Evolutionary conservation across 2,888 invertebrate species (phyloP).

Genomic region (Drosophila heteroneura): DNA sequence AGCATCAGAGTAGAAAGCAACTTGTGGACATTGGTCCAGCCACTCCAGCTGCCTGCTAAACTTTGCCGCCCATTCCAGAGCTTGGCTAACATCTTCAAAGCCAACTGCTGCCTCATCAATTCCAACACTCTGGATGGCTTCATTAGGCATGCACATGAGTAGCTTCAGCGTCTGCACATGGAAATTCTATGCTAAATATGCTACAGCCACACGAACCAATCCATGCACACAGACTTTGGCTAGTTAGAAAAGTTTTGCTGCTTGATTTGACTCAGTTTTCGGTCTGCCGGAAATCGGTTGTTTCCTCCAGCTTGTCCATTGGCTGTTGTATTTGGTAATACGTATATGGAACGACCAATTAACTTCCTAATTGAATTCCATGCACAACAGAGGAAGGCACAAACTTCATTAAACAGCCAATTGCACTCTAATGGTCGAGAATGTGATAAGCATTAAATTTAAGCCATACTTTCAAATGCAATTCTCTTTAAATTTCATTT

Average conservation of each 20-base stretch:
- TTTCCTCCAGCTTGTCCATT: slow-evolving; percentile 55
- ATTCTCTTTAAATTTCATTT: slow-evolving; percentile 29
- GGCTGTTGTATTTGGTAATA: slow-evolving; percentile 51
- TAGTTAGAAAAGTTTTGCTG: slow-evolving; percentile 72
- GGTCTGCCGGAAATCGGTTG: slow-evolving; percentile 63
- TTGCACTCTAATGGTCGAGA: slow-evolving; percentile 56
- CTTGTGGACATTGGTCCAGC: slow-evolving; percentile 20
- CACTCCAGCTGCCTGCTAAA: slow-evolving; percentile 27
- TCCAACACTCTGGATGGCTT: slow-evolving; percentile 60
- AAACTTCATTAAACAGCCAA: slow-evolving; percentile 34
- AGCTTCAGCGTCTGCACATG: slow-evolving; percentile 57
- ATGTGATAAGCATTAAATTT: slow-evolving; percentile 59
- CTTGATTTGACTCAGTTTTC: slow-evolving; percentile 71
- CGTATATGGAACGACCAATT: slow-evolving; percentile 62
- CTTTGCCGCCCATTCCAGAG: slow-evolving; percentile 39
- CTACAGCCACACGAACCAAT: slow-evolving; percentile 11
- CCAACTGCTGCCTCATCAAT: slow-evolving; percentile 63
- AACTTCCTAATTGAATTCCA: slow-evolving; percentile 76
- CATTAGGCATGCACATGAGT: slow-evolving; percentile 78
- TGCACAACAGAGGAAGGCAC: slow-evolving; percentile 37
- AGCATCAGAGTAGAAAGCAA: slow-evolving; percentile 45
- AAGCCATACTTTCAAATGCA: slow-evolving; percentile 36
- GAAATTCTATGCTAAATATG: slow-evolving; percentile 54
- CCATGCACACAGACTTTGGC: slow-evolving; percentile 18
- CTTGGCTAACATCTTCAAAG: slow-evolving; percentile 38